Evolutionary conservation across 2,797 vertebrate species (phyloP), one percentile per base, ranked within the genome.

Genomic region (Chloroceryle inda): DNA sequence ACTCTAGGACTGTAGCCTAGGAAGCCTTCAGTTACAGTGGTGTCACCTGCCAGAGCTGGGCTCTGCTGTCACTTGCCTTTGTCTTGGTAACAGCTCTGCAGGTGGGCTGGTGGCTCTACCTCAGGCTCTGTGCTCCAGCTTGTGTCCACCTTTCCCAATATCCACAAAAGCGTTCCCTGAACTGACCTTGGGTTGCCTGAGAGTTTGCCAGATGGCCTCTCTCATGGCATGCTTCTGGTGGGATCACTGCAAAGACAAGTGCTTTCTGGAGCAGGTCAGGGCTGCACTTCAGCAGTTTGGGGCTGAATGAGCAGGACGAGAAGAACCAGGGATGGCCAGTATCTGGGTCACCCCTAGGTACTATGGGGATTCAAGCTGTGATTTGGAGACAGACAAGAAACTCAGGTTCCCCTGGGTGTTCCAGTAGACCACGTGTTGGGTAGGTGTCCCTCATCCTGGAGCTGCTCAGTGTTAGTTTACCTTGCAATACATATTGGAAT

Each of bases 231-330:
- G 45, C 9, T 72, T 17, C 45, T 85, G 58, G 13, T 47, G 35
- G 40, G 35, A 75, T 58, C 21, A 18, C 22, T 11, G 2, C 0
- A 0, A 72, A 35, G 12, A 8, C 58, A 69, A 22, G 29, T 64
- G 21, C 33, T 74, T 22, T 23, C 37, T 20, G 31, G n/a, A 71
- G 20, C 37, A 53, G 40, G 37, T 73, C 55, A 72, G 42, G 33
- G 14, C 38, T 86, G 27, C 20, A 15, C 3, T 26, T 9, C 33
- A 67, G 15, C 23, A 66, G 23, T 13, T 1, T 2, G 2, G 37
- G 26, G 11, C 23, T 71, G 16, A 9, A 20, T 0, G 2, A 40
- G 9, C 8, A 66, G 44, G 13, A 44, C 0, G 0, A 37, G 49
- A 81, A 37, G 10, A 16, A 49, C 6, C 16, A 49, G 33, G 13